A percentile compares a stretch with the other conserved stretches of the same genome.
Evolutionary conservation across 2,797 vertebrate species (phyloP).

Genomic region (Xenentodon cancila): DNA sequence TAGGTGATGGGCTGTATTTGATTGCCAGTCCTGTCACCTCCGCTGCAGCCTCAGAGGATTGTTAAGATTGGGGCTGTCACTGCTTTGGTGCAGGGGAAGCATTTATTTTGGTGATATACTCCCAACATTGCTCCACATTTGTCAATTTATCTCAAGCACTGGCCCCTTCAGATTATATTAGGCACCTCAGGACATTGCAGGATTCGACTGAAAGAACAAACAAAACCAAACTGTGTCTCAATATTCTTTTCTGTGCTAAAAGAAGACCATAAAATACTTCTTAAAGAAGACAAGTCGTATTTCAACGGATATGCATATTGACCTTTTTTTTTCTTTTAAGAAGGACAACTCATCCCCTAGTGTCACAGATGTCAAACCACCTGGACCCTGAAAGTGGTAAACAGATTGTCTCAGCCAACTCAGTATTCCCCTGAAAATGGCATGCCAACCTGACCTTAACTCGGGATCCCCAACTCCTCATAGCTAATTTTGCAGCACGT

Average conservation of each 20-base stretch:
- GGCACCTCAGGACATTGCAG: conserved; percentile 52
- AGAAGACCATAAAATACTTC: conserved; percentile 16
- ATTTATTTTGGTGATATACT: conserved; percentile 67
- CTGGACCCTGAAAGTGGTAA: conserved; percentile 58
- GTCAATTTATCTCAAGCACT: conserved; percentile 49
- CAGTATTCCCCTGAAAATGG: conserved; percentile 40
- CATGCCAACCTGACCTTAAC: conserved; percentile 38
- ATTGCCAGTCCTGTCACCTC: conserved; percentile 62
- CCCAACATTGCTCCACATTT: conserved; percentile 32
- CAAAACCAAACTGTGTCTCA: conserved; percentile 19
- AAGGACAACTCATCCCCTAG: conserved; percentile 40
- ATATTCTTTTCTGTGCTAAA: conserved; percentile 36
- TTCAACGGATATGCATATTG: conserved; percentile 46
- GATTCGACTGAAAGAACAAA: conserved; percentile 36
- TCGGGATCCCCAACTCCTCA: conserved; percentile 2
- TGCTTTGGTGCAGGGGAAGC: conserved; percentile 34
- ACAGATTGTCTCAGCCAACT: conserved; percentile 45
- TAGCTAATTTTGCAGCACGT: conserved; percentile 14
- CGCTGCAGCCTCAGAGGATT: conserved; percentile 44
- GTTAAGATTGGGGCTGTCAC: conserved; percentile 56
- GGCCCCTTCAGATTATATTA: conserved; percentile 41
- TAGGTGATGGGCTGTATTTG: conserved; percentile 40
- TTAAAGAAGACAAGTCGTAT: neutral
- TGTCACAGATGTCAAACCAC: conserved; percentile 46
- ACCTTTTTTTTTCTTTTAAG: conserved; percentile 26